Conservation (phyloP, 2,797 vertebrate species). For the Anisognathus igniventris region DNA sequence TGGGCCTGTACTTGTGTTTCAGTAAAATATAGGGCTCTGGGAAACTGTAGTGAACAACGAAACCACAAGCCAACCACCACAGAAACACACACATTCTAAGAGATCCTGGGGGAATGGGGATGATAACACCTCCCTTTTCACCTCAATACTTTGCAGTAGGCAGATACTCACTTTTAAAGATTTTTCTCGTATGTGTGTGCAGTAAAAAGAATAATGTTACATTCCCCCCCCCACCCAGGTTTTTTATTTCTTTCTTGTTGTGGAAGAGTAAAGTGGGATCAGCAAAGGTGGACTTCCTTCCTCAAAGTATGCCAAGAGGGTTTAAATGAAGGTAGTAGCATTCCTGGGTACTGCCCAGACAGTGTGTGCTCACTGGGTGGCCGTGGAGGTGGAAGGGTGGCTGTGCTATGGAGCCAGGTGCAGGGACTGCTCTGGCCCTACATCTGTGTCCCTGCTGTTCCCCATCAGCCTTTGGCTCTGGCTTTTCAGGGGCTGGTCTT, state of each 20-base stretch:
- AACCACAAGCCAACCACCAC: constrained; percentile 2
- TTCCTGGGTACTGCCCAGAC: not conserved
- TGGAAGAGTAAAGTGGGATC: not conserved
- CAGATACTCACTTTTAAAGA: not conserved
- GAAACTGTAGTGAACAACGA: constrained; percentile 28
- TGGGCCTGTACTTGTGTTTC: constrained; percentile 54
- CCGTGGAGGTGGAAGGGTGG: not conserved
- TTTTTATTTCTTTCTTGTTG: constrained; percentile 22
- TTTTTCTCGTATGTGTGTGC: not conserved
- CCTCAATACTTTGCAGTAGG: not conserved
- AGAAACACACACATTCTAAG: not conserved
- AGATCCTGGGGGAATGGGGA: not conserved
- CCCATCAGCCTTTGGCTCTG: not conserved
- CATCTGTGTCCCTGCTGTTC: rapidly evolving
- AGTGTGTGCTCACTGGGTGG: rapidly evolving
- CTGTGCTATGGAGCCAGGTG: not conserved
- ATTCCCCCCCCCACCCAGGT: not conserved
- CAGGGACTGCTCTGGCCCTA: rapidly evolving
- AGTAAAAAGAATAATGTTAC: not conserved
- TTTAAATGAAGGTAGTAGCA: not conserved
- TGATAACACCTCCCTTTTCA: not conserved
- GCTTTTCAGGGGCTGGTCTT: not conserved
- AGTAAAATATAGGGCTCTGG: constrained; percentile 38
- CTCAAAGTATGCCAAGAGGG: not conserved
- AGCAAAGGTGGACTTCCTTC: not conserved